These are phyloP conservation scores for Cryptocephalus primarius DNA, from an alignment of 2,888 invertebrate species.

Conservation along the genomic window DNA sequence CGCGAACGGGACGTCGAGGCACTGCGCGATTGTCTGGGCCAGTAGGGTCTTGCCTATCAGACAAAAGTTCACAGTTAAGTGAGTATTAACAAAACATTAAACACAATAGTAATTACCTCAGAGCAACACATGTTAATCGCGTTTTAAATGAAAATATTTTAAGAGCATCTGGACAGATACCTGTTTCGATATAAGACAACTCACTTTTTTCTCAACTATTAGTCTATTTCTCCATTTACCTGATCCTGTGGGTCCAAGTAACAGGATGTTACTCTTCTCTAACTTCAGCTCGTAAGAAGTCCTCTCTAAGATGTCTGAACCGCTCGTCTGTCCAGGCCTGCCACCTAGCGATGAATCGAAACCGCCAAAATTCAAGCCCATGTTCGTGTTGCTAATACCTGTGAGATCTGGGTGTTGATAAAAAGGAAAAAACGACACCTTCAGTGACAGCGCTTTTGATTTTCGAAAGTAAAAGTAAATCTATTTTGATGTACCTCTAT, in stretches of 20 bases:
- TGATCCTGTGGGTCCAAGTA: constrained; percentile 94
- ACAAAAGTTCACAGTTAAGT: not conserved
- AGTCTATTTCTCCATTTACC: constrained; percentile 43
- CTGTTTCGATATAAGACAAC: no score
- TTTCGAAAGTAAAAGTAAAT: not conserved
- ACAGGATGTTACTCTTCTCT: constrained; percentile 93
- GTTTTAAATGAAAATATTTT: no score
- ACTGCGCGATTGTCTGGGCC: constrained; percentile 95
- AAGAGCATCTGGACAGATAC: no score
- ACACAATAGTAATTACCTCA: no score
- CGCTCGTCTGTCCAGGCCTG: constrained; percentile 39
- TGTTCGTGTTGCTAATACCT: constrained; percentile 59
- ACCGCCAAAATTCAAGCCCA: constrained; percentile 45
- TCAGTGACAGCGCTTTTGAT: not conserved
- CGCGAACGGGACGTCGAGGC: constrained; percentile 97
- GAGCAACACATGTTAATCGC: no score
- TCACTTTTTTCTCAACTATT: no score
- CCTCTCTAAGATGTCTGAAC: constrained; percentile 74
- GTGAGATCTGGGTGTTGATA: constrained; percentile 75
- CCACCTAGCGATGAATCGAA: constrained; percentile 6
- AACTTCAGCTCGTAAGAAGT: constrained; percentile 73
- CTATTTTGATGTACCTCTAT: constrained; percentile 48
- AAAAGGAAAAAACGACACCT: constrained; percentile 27
- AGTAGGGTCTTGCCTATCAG: constrained; percentile 83
- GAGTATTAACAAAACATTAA: no score